Evolutionary conservation across 2,113 vertebrate genomes (phyloP).

Genomic region (Labrus mixtus): DNA sequence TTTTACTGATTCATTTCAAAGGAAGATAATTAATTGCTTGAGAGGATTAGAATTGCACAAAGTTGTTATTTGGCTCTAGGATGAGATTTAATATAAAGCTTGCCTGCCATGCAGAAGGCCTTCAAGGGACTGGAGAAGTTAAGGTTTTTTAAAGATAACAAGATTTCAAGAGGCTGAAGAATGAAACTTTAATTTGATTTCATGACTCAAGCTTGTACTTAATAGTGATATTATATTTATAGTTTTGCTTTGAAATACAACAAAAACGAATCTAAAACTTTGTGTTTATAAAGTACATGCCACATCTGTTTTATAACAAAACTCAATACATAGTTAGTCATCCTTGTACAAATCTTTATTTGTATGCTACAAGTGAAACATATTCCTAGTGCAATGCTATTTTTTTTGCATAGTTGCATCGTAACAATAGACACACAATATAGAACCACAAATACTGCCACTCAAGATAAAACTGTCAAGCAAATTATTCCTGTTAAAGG

Average conservation of each 20-base stretch:
- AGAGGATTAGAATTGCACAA: constrained; percentile 43
- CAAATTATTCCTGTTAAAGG: neutral
- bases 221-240: constrained; percentile 2
- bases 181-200: constrained; percentile 32
- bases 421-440: constrained; percentile 13
- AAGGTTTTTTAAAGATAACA: constrained; percentile 51
- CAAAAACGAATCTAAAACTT: too few species aligned
- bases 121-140: constrained; percentile 31
- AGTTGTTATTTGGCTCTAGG: constrained; percentile 43
- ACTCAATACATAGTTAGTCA: too few species aligned
- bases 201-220: constrained; percentile 11
- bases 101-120: constrained; percentile 42
- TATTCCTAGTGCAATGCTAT: neutral
- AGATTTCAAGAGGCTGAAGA: constrained; percentile 35
- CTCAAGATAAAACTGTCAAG: neutral
- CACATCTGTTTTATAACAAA: too few species aligned
- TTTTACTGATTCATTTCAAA: constrained; percentile 38
- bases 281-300: too few species aligned
- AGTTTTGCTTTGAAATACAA: constrained; percentile 4
- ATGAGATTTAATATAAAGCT: constrained; percentile 41
- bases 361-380: too few species aligned
- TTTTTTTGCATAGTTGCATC: constrained; percentile 21
- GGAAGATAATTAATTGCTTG: constrained; percentile 29
- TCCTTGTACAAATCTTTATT: too few species aligned
- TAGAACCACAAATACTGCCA: constrained; percentile 20